Conservation (phyloP, 1,140 invertebrate genomes). For the Bacillus rossius region DNA sequence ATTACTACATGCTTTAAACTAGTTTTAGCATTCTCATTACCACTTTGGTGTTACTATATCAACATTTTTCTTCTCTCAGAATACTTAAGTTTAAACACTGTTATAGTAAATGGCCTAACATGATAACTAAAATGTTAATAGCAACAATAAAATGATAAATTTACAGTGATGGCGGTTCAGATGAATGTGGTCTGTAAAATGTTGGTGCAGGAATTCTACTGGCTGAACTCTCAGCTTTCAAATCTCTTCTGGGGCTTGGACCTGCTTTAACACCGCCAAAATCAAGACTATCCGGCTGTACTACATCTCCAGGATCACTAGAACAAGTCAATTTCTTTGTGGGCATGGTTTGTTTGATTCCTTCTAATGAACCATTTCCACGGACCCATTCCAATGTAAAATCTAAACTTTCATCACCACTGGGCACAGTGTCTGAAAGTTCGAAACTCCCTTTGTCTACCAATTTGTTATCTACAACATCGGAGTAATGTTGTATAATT, state of each 20-base stretch:
- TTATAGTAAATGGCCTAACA: too few species aligned
- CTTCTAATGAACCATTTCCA: conserved; percentile 32
- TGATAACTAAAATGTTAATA: too few species aligned
- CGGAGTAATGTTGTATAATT: conserved; percentile 33
- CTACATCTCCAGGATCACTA: too few species aligned
- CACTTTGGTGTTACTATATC: too few species aligned
- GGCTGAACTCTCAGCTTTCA: conserved; percentile 3
- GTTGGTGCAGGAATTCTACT: conserved; percentile 13
- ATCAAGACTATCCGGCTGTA: too few species aligned
- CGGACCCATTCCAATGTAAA: conserved; percentile 69
- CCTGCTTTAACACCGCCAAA: not conserved
- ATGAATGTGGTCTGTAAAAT: conserved; percentile 2
- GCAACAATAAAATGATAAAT: too few species aligned
- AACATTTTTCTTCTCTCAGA: too few species aligned
- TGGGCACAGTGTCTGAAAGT: not conserved
- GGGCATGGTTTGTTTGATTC: not conserved
- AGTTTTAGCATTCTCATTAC: too few species aligned
- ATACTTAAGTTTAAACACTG: too few species aligned
- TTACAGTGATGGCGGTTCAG: too few species aligned
- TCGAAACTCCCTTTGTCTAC: conserved; percentile 47
- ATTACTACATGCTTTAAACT: too few species aligned
- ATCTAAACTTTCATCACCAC: conserved; percentile 53
- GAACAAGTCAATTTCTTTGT: not conserved
- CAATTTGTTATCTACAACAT: conserved; percentile 33
- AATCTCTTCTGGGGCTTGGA: conserved; percentile 8